Conservation (phyloP, 2,797 vertebrate species). For the Echeneis naucrates region DNA sequence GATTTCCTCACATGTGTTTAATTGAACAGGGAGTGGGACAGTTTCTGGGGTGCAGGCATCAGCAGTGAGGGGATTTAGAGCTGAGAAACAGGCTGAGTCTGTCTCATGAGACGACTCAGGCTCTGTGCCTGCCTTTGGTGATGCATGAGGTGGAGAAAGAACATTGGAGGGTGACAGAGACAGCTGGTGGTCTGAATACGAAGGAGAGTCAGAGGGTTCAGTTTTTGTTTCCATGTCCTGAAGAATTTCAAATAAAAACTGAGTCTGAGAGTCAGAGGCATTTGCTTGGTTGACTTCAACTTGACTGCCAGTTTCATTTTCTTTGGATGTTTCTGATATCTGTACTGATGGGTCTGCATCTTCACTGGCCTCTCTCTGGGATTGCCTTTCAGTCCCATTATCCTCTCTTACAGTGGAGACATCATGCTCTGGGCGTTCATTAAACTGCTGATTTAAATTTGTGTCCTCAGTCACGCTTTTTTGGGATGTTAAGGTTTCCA, state of each 20-base stretch:
- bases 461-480: not conserved
- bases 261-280: conserved; percentile 17
- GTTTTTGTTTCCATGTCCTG: conserved; percentile 5
- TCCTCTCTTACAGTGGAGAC: conserved; percentile 21
- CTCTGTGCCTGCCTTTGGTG: conserved; percentile 16
- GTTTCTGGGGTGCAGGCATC: conserved; percentile 23
- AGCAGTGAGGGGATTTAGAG: conserved; percentile 5
- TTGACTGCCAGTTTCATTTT: conserved; percentile 1
- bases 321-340: not conserved
- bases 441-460: conserved; percentile 12
- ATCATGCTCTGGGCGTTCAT: not conserved
- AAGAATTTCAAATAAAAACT: conserved; percentile 18
- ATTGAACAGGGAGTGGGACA: conserved; percentile 23
- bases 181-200: conserved; percentile 1
- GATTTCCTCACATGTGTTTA: conserved; percentile 34
- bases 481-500: conserved; percentile 7
- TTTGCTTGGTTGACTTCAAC: conserved; percentile 18
- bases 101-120: conserved; percentile 16
- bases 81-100: conserved; percentile 16
- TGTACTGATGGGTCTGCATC: conserved; percentile 12
- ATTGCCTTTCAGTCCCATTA: conserved; percentile 5
- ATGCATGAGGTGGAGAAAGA: conserved; percentile 9
- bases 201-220: conserved; percentile 2
- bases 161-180: conserved; percentile 30
- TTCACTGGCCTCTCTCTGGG: conserved; percentile 13